Evolutionary conservation across 2,888 invertebrate species (phyloP), one percentile per base, ranked within the genome.

Genomic region (Archaeoteleia sp.): DNA sequence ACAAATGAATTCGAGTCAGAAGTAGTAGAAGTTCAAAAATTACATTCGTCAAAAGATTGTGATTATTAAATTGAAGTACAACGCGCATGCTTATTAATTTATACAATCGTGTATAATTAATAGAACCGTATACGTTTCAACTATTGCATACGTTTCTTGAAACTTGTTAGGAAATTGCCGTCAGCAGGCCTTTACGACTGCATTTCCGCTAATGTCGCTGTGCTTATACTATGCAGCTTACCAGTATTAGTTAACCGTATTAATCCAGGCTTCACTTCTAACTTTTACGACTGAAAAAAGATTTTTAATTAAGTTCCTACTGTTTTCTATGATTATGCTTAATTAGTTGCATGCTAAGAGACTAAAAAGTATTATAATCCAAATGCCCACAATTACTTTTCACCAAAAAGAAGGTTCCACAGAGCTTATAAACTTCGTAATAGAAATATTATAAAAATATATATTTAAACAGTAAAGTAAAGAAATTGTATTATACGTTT

Each of bases 111-210:
- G 15, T 39, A 49, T 42, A 55, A 48, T 57, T 45, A 55, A 63
- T 43, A 5, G 48, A 43, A 48, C 42, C 40, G 37, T 32, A 43
- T 51, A 49, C 32, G 48, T 55, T 51, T 43, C 43, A 45, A 51
- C 49, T 30, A 51, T 51, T 35, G 49, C 45, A 27, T 34, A 37
- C 39, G 34, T 63, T 63, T 63, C 63, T 57, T 51, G 55, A 63
- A 63, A 57, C 49, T 63, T 51, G 55, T 57, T 57, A 37, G 39
- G 43, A 48, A 63, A 57, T 57, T 49, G 42, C 55, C 63, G 55
- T 43, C 63, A 63, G 63, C 57, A 40, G 55, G 57, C 49, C 57
- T 63, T 55, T 55, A 63, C 46, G 63, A 48, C 63, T 29, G 15
- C 49, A 54, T 13, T 17, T 25, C 9, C 43, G 17, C 40, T 37